phyloP scores from a whole-genome alignment of 2,797 vertebrate species.

The Silurus lanzhouensis region DNA sequence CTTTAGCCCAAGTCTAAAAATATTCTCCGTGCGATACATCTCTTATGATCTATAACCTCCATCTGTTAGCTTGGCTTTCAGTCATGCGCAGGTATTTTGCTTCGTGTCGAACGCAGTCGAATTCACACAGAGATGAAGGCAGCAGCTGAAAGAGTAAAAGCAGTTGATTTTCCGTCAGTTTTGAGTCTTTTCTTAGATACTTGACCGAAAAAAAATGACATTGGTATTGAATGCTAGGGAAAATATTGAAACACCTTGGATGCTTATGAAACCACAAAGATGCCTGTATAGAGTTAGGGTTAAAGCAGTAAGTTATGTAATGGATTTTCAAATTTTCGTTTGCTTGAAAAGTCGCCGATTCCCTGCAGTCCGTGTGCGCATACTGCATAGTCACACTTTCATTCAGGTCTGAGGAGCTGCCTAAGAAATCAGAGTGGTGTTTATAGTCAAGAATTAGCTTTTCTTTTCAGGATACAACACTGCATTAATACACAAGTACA shows the following conservation, averaged over 20 bases:
- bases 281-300: neutral
- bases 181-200: neutral
- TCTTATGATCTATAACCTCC: slow-evolving; percentile 17
- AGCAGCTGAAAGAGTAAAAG: slow-evolving; percentile 23
- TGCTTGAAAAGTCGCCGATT: too few relatives aligned
- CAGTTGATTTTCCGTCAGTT: neutral
- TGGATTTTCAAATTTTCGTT: neutral
- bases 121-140: slow-evolving; percentile 1
- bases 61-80: slow-evolving; percentile 33
- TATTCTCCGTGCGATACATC: slow-evolving; percentile 34
- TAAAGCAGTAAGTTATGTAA: neutral
- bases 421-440: neutral
- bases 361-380: too few relatives aligned
- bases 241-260: neutral
- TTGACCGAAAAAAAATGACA: neutral
- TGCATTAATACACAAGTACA: too few relatives aligned
- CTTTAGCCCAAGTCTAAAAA: slow-evolving; percentile 48
- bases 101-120: neutral
- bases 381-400: neutral
- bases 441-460: neutral
- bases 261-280: neutral
- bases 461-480: neutral
- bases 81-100: slow-evolving; percentile 11
- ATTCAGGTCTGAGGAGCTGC: neutral
- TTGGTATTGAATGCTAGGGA: neutral